These are phyloP conservation scores for Mythimna ferrago DNA, from an alignment of 2,888 invertebrate species.

Conservation along the genomic window DNA sequence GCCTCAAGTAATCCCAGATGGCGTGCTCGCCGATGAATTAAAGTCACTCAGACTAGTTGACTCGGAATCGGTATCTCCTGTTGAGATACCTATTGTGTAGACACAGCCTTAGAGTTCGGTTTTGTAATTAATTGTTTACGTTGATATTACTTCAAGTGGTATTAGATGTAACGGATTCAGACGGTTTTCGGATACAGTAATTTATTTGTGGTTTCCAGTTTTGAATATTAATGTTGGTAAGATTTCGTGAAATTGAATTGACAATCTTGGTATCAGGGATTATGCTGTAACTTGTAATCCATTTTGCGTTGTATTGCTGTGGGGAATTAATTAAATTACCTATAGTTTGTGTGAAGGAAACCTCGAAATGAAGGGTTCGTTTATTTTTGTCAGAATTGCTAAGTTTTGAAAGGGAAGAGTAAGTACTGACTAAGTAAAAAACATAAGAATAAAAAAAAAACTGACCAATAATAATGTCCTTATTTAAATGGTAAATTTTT, in stretches of 20 bases:
- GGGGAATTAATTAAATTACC: constrained; percentile 37
- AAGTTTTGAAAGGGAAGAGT: background rate
- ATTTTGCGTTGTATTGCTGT: constrained; percentile 43
- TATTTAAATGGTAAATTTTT: too few relatives aligned
- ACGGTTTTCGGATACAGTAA: constrained; percentile 60
- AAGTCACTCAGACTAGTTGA: constrained; percentile 79
- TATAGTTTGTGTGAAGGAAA: constrained; percentile 23
- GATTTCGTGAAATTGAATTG: constrained; percentile 60
- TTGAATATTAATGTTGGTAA: constrained; percentile 60
- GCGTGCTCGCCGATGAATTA: constrained; percentile 79
- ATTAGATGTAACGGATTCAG: constrained; percentile 60
- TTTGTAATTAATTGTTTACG: constrained; percentile 66
- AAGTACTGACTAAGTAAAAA: too few relatives aligned
- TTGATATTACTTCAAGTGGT: constrained; percentile 63
- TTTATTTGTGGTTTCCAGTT: constrained; percentile 60
- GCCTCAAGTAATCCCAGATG: constrained; percentile 84
- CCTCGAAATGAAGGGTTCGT: background rate
- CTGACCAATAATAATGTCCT: too few relatives aligned
- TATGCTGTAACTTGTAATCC: constrained; percentile 54
- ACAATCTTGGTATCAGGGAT: constrained; percentile 61
- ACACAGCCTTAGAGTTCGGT: constrained; percentile 61
- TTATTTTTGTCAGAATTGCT: background rate
- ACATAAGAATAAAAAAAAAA: too few relatives aligned
- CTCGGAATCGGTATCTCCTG: too few relatives aligned
- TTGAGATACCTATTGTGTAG: constrained; percentile 72